A percentile compares a stretch with the other conserved stretches of the same genome.
Evolutionary conservation across 2,113 vertebrate genomes (phyloP).

Genomic region (Gorsachius goisagi): DNA sequence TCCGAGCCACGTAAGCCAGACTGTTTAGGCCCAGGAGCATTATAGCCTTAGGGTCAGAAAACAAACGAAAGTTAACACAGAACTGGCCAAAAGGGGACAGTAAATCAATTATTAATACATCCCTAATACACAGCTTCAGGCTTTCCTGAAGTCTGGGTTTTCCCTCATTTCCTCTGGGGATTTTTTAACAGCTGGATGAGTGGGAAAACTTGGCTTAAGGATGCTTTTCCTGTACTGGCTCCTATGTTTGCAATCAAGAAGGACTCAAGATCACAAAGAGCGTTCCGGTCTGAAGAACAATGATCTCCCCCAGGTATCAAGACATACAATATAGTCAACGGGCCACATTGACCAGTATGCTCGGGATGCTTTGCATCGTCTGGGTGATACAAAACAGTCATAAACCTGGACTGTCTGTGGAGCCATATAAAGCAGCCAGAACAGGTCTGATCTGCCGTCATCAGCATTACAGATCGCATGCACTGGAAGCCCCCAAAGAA

Average conservation of each 20-base stretch:
- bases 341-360: not conserved
- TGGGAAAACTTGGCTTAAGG: constrained; percentile 53
- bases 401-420: not conserved
- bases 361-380: not conserved
- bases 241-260: constrained; percentile 41
- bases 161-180: constrained; percentile 44
- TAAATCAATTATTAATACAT: constrained; percentile 48
- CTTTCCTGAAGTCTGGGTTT: constrained; percentile 37
- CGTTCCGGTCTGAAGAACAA: not conserved
- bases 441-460: not conserved
- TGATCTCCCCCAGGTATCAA: constrained; percentile 38
- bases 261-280: constrained; percentile 12
- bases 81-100: constrained; percentile 16
- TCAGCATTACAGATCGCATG: not conserved
- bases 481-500: not conserved
- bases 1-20: not conserved
- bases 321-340: not conserved
- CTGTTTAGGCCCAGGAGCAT: not conserved
- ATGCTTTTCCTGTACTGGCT: constrained; percentile 49
- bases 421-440: not conserved
- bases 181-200: constrained; percentile 58
- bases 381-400: not conserved
- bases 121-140: not conserved
- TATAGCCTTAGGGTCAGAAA: not conserved
- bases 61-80: not conserved